Conservation (phyloP, 2,888 invertebrate genomes). For the Synergus japonicus region DNA sequence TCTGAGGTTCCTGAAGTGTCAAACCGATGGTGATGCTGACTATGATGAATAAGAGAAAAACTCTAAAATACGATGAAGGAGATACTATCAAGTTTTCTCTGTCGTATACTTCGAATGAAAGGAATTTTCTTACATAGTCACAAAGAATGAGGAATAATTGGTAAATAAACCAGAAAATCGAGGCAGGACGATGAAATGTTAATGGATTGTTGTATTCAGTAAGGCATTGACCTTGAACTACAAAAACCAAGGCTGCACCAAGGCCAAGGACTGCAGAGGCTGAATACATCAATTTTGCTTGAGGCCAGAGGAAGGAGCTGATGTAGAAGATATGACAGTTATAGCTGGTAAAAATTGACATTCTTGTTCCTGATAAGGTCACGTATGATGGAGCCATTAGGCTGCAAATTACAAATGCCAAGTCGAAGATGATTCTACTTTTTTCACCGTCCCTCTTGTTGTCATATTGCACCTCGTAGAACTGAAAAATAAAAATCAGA, state of each 20-base stretch:
- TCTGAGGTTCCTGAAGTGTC: background rate
- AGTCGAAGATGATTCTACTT: background rate
- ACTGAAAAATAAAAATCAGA: background rate
- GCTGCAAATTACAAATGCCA: background rate
- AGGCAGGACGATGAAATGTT: background rate
- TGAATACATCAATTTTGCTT: background rate
- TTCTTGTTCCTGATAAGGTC: constrained; percentile 8
- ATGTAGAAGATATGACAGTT: background rate
- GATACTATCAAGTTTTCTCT: background rate
- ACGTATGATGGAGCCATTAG: constrained; percentile 12
- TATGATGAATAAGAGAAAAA: background rate
- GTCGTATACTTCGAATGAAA: background rate
- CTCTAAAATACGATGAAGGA: background rate
- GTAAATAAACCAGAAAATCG: background rate
- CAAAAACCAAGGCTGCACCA: background rate
- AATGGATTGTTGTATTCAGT: background rate
- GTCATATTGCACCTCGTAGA: background rate
- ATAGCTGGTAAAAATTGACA: constrained; percentile 17
- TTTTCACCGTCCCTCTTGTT: background rate
- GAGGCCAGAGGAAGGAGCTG: background rate
- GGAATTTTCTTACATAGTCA: background rate
- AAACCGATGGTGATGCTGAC: background rate
- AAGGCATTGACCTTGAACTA: constrained; percentile 1
- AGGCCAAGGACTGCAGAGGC: constrained; percentile 7
- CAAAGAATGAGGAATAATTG: background rate